A percentile compares a stretch with the other conserved stretches of the same genome.
Evolutionary conservation across 2,797 vertebrate genomes (phyloP).

Genomic region (Pangasius macronema): DNA sequence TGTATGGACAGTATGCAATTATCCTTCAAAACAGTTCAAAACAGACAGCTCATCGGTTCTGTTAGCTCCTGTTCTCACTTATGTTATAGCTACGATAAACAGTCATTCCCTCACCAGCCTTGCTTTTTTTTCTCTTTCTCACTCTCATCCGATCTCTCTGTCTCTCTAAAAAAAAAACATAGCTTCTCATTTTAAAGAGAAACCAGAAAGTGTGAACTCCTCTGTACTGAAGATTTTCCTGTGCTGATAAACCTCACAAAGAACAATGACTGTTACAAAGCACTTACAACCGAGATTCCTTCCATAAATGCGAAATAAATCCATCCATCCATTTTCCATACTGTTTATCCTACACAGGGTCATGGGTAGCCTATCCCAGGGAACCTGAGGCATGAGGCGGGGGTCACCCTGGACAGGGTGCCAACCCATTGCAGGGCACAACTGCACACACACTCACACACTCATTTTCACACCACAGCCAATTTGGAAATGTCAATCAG

Average conservation of each 20-base stretch:
- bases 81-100: background rate
- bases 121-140: background rate
- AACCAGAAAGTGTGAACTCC: background rate
- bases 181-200: background rate
- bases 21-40: background rate
- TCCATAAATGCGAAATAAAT: background rate
- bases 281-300: background rate
- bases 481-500: no score
- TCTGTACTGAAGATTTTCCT: background rate
- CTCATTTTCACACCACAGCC: no score
- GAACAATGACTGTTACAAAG: background rate
- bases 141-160: background rate
- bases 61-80: background rate
- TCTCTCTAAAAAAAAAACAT: background rate
- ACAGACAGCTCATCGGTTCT: background rate
- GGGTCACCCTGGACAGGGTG: no score
- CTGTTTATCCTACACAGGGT: no score
- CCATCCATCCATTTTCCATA: no score
- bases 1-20: background rate
- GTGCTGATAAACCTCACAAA: background rate
- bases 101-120: background rate
- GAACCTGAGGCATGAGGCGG: no score
- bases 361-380: no score
- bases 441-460: no score
- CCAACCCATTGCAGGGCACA: no score